Evolutionary conservation across 2,888 invertebrate species (phyloP), one percentile per base, ranked within the genome.

Genomic region (Drosophila atripex): DNA sequence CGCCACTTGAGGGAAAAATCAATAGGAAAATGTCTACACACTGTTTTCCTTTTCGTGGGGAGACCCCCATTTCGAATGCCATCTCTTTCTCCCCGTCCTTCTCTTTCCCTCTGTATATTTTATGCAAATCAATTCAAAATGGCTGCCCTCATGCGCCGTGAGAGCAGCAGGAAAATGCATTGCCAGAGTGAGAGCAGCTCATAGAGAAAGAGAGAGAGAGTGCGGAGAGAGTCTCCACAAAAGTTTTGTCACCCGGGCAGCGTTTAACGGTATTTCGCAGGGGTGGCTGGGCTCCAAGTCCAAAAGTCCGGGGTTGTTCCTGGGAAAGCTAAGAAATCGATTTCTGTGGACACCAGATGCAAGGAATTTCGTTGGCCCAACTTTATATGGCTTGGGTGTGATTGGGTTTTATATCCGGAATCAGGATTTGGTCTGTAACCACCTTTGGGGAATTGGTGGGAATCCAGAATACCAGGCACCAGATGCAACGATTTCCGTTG

Each of bases 261-360:
- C 41, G 14, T n/a, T 18, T 9, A 25, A 21, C 11, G 45, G 21
- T 16, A 28, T 21, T 43, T 49, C 45, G 35, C 38, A 52, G 73
- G 76, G 83, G 80, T 75, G 69, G 68, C 70, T 69, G 73, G 66
- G 69, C 71, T 52, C 54, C 54, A 23, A 11, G 28, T 9, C 11
- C 45, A 5, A 54, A 25, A 16, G 16, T 30, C 21, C 30, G 46
- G 68, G 70, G 71, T 71, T 50, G 63, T 35, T 71, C 46, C 30
- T 64, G 71, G 46, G 54, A 66, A 50, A 39, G 60, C 54, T 63
- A 47, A 18, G 73, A 85, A 88, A 86, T 80, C 79, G 75, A 80
- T 78, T 83, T 57, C 63, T 74, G 71, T 73, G 78, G 78, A 76
- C 88, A 88, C 88, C 88, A 89, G 88, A 88, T 89, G 88, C 88